phyloP scores from a whole-genome alignment of 2,797 vertebrate species.

The Sebastes jordani region DNA sequence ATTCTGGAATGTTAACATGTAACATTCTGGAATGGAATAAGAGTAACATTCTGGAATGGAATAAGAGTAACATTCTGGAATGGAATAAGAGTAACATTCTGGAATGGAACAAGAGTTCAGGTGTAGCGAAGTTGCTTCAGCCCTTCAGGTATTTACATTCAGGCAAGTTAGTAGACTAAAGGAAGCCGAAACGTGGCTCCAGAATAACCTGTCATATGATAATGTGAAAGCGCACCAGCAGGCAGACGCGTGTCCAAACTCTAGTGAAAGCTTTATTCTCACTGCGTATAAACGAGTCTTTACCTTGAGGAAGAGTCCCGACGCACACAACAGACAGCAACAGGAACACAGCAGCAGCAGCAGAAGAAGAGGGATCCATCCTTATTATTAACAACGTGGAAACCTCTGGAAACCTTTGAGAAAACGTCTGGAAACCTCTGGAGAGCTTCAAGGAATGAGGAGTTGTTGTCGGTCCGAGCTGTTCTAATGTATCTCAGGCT shows the following conservation, averaged over 20 bases:
- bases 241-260: background rate
- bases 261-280: background rate
- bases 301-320: constrained; percentile 51
- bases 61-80: too few species aligned
- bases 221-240: background rate
- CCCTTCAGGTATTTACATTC: background rate
- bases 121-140: background rate
- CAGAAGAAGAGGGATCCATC: constrained; percentile 29
- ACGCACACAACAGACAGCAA: constrained; percentile 10
- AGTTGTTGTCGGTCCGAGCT: background rate
- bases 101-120: background rate
- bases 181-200: background rate
- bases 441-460: background rate
- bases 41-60: too few species aligned
- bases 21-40: too few species aligned
- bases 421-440: background rate
- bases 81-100: too few species aligned
- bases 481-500: background rate
- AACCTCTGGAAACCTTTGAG: too few species aligned
- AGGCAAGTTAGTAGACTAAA: background rate
- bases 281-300: background rate
- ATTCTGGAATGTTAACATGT: too few species aligned
- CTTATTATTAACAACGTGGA: background rate
- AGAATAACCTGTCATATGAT: too few species aligned
- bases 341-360: background rate